Evolutionary conservation across 1,140 invertebrate species (phyloP), one percentile per base, ranked within the genome.

Genomic region (Zaprionus capensis): DNA sequence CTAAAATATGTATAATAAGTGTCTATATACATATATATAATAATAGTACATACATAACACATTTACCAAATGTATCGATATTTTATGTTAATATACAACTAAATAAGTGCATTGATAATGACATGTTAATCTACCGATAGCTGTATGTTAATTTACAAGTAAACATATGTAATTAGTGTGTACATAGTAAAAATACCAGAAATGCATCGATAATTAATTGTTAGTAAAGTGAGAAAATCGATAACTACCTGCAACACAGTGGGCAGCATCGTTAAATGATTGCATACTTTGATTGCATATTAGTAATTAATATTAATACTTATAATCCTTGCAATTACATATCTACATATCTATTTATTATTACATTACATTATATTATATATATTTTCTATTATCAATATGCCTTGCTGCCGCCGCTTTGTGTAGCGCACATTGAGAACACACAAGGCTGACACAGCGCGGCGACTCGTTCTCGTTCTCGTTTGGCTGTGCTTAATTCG

Each of bases 401-500:
- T 68, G 36, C 57, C 66, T 26, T 2, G 34, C 24, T 17, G 31
- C 0, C 4, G 41, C 4, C 17, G 4, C 5, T 28, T 44, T 12
- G n/a, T 51, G 79, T 75, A 84, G 55, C 51, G 78, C 67, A 71
- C 14, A 57, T 22, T 28, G n/a, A 69, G 82, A 84, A 75, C 70
- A 64, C 71, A 70, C 70, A 72, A 75, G 70, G 63, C 70, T 69
- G 68, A 69, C 46, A 22, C 11, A 41, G 31, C 38, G 5, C 56
- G 34, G n/a, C 51, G 64, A 65, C 53, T 67, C 46, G 62, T 69
- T 80, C 44, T 78, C 71, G 74, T 70, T 88, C 67, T 76, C 79
- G 72, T 80, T 79, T 75, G 82, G 66, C 71, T 68, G 34, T 71
- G 65, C 68, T 71, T 69, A 44, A 66, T 71, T 88, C 55, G 78